Evolutionary conservation across 2,113 vertebrate species (phyloP).

Genomic region (Lathamus discolor): DNA sequence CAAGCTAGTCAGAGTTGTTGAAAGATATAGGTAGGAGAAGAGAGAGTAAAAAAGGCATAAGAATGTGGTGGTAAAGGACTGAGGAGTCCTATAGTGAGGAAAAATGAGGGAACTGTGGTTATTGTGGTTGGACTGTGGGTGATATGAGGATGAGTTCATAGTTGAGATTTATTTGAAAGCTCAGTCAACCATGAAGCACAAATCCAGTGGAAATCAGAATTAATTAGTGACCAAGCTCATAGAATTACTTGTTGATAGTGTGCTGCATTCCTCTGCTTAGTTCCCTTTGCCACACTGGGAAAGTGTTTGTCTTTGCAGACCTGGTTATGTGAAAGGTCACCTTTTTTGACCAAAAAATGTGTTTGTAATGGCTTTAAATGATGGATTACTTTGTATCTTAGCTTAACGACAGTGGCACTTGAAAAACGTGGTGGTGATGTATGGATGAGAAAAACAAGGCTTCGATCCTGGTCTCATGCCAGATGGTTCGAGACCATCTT

Average conservation of each 20-base stretch:
- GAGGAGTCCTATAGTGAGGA: neutral
- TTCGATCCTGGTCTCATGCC: conserved; percentile 21
- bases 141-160: conserved; percentile 1
- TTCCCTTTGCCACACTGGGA: neutral
- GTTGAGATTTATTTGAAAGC: neutral
- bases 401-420: conserved; percentile 37
- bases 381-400: conserved; percentile 13
- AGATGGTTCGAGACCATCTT: neutral
- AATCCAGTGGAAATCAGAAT: conserved; percentile 10
- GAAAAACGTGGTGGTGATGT: conserved; percentile 30
- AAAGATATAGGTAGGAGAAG: neutral
- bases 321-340: neutral
- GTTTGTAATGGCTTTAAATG: conserved; percentile 3
- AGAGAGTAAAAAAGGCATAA: neutral
- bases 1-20: neutral
- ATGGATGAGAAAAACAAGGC: conserved; percentile 31
- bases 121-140: neutral
- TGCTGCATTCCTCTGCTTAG: neutral
- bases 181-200: neutral
- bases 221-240: neutral
- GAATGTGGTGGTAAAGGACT: neutral
- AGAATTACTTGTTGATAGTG: neutral
- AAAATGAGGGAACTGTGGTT: neutral
- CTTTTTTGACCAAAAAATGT: conserved; percentile 9
- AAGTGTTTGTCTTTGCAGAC: conserved; percentile 5